Base-by-base conservation (phyloP, 2,888 invertebrate species). In the Eulithis prunata region DNA sequence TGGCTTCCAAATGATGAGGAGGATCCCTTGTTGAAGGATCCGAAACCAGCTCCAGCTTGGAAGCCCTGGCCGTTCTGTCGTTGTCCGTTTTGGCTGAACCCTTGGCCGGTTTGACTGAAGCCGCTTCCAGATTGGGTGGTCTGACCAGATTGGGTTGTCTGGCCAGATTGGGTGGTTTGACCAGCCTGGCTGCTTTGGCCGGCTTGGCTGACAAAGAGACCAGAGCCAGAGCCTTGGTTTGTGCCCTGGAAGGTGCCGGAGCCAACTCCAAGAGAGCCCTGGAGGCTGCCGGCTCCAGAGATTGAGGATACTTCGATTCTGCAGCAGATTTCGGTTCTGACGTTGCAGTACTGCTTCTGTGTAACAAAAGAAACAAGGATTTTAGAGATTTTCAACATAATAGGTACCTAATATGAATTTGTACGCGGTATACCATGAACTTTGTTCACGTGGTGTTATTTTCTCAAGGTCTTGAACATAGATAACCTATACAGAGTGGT, bases 261-360 rank as follows among this genome's bases (percentile, higher is more conserved):
- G 4, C 86, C 88, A 0, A 84, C 80, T 62, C 87, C 87, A 1
- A 84, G 77, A 11, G 84, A 81, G 0, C 85, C 84, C 58, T 88
- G 86, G 11, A 83, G 73, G 58, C 73, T 78, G 14, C 81, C 81
- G 47, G 81, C 80, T 0, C 87, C 87, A 36, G 80, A 68, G 0
- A 84, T 68, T 3, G 84, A 75, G 32, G 86, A 75, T 11, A 86
- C 77, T 67, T 91, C 91, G 54, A 93, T 80, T 64, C 91, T 85
- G 84, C 93, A 93, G 88, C 93, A 93, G 66, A 91, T 86, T 79
- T 93, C 93, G 0, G 87, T 87, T 3, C 85, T 83, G 1, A 83
- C 78, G 76, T 88, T 91, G 87, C 93, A 93, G 81, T 90, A 92
- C 62, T 91, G 90, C 71, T 90, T 91, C 92, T 93, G 86, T 93